Percentiles rank a stretch among this genome's conserved stretches.
These are phyloP conservation scores for Dasypus novemcinctus DNA, from an alignment of 2,113 vertebrate genomes.

Conservation along the genomic window DNA sequence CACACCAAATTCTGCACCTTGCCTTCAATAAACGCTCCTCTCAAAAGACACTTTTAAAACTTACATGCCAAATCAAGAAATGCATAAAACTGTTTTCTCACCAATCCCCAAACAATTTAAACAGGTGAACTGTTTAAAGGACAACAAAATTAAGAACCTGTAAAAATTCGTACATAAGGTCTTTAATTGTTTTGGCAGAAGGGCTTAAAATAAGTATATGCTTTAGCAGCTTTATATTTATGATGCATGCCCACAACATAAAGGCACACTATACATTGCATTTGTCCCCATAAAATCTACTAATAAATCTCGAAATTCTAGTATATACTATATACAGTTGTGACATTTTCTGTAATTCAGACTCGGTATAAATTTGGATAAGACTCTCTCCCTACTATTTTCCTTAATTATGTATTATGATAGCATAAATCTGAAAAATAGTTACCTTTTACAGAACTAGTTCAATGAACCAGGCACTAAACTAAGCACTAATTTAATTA, in stretches of 20 bases:
- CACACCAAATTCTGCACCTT: background rate
- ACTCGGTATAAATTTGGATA: background rate
- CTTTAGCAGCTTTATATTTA: background rate
- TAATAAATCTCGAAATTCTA: background rate
- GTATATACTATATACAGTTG: background rate
- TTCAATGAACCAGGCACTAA: background rate
- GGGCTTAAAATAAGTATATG: background rate
- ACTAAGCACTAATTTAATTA: slow-evolving; percentile 7
- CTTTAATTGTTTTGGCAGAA: background rate
- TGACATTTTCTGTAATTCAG: background rate
- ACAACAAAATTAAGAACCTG: slow-evolving; percentile 32
- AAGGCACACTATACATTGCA: background rate
- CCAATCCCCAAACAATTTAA: background rate
- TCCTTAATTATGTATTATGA: slow-evolving; percentile 7
- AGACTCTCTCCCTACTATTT: background rate
- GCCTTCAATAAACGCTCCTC: background rate
- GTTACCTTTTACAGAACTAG: background rate
- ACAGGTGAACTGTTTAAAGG: slow-evolving; percentile 5
- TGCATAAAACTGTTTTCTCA: background rate
- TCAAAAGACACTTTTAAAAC: background rate
- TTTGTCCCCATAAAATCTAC: background rate
- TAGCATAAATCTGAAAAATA: slow-evolving; percentile 29
- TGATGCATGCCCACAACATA: background rate
- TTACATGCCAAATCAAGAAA: background rate
- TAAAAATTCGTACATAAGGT: background rate